Percentiles rank a stretch among this genome's conserved stretches.
phyloP scores from a whole-genome alignment of 2,888 invertebrate species.

The Teleiodes luculella region DNA sequence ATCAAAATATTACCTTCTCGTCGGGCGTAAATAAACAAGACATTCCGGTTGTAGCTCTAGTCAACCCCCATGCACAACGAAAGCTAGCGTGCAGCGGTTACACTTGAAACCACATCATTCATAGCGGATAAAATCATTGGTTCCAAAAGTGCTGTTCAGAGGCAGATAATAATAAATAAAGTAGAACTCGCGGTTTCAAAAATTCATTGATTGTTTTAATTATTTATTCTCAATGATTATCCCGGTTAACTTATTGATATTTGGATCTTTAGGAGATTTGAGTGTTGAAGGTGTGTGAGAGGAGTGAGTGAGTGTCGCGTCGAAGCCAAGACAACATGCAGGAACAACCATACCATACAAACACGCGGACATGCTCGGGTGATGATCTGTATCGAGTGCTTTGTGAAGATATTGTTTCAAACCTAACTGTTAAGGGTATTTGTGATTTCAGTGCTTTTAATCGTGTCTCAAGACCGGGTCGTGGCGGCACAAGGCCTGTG shows the following conservation, averaged over 20 bases:
- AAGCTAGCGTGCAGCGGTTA: constrained; percentile 77
- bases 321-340: constrained; percentile 78
- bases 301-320: constrained; percentile 55
- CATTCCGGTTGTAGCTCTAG: constrained; percentile 72
- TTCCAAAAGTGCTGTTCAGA: constrained; percentile 57
- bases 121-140: constrained; percentile 51
- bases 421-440: constrained; percentile 36
- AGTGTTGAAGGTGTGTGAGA: constrained; percentile 53
- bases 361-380: constrained; percentile 70
- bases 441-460: constrained; percentile 32
- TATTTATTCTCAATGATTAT: neutral
- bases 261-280: constrained; percentile 34
- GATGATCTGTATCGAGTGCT: constrained; percentile 70
- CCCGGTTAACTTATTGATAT: neutral
- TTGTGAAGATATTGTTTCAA: constrained; percentile 42
- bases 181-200: constrained; percentile 19
- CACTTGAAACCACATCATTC: constrained; percentile 69
- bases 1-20: constrained; percentile 70
- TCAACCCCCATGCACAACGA: constrained; percentile 77
- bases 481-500: constrained; percentile 51
- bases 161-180: constrained; percentile 38
- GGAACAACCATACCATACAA: constrained; percentile 65
- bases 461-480: constrained; percentile 40
- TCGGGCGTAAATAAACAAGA: constrained; percentile 55
- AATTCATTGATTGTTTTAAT: neutral